Evolutionary conservation across 2,797 vertebrate species (phyloP), one percentile per base, ranked within the genome.

Genomic region (Pseudocheirus occidentalis): DNA sequence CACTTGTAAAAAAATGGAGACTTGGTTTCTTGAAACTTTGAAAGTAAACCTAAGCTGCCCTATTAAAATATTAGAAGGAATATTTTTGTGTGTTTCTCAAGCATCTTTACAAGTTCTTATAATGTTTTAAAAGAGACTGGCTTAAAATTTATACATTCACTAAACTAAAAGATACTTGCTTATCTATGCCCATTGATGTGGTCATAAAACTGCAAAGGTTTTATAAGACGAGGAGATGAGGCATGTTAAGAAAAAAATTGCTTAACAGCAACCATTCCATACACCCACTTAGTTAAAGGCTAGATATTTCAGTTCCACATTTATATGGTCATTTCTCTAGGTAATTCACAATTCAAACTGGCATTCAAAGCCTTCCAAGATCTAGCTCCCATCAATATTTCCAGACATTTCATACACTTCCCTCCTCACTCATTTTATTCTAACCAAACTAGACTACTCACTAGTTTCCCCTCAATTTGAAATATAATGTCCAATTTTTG

Each of bases 1-100:
- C 95, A 97, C 97, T 98, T 98, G 95, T 97, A 97, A 98, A 98
- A 96, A 97, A 97, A 96, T 62, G 4, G 29, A 97, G 97, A 94
- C 11, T 95, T 92, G 50, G 91, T 95, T 93, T 90, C 95, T 96
- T 90, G 94, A 96, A 97, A 94, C 46, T 95, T 90, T 96, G 93
- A 87, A 97, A 98, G 97, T 57, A 97, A 96, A 94, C 94, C 95
- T 97, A 97, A 98, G 97, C 97, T 96, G 93, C 94, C 91, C 28
- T 93, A 40, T 90, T 96, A 96, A 97, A 97, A 95, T 91, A 96
- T 95, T 92, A 56, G 95, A 14, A 95, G 6, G 0, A 96, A 55
- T 1, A 90, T 96, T 98, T 97, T 91, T 96, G 90, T 59, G 54
- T 94, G 87, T 97, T 98, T 97, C 96, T 97, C 95, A 96, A 97